A percentile compares a stretch with the other conserved stretches of the same genome.
Conservation (phyloP, 2,797 vertebrate species). For the Sitta carolinensis region DNA sequence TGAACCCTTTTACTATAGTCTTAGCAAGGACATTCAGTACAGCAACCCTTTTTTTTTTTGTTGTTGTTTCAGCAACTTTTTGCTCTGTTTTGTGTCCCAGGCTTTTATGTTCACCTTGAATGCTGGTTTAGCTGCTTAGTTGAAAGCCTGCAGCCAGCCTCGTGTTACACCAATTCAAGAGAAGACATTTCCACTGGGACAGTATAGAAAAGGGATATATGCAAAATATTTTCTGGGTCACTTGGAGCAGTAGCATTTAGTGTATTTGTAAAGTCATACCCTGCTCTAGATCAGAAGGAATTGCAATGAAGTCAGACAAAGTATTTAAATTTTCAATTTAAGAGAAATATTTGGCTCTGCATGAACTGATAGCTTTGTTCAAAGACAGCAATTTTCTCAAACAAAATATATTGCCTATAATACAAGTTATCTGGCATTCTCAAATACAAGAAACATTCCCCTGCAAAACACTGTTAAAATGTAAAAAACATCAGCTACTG, state of each 20-base stretch:
- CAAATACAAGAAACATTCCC: neutral
- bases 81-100: neutral
- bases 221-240: slow-evolving; percentile 5
- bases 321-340: neutral
- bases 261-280: neutral
- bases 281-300: neutral
- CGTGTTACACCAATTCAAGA: neutral
- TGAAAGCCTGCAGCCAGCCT: neutral
- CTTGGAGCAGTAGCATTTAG: neutral
- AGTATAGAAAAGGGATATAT: neutral
- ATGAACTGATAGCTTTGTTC: neutral
- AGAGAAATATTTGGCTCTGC: neutral
- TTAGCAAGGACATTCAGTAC: neutral
- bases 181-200: neutral
- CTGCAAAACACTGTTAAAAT: neutral
- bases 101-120: neutral
- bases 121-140: neutral
- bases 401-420: neutral
- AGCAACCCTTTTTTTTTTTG: neutral
- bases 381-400: neutral
- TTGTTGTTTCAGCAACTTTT: neutral
- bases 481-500: slow-evolving; percentile 18
- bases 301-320: neutral
- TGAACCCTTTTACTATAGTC: neutral
- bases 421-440: neutral